These are phyloP conservation scores for Lota lota DNA, from an alignment of 2,113 vertebrate genomes.

Conservation along the genomic window DNA sequence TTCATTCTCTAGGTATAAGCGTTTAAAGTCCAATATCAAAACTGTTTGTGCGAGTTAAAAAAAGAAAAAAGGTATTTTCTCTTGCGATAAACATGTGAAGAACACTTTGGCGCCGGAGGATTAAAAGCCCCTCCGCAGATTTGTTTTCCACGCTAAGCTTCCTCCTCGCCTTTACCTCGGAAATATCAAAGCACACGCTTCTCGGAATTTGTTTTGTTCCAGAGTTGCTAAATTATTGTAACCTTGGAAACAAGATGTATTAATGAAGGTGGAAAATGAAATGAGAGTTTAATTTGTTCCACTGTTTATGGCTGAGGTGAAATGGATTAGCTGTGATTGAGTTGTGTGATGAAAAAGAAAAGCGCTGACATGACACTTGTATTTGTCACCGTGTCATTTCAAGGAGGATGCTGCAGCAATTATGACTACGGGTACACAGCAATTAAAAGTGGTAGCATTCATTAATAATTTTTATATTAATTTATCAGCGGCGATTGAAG, in stretches of 20 bases:
- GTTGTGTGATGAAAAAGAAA: slow-evolving; percentile 65
- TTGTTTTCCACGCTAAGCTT: slow-evolving; percentile 50
- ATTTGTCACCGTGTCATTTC: slow-evolving; percentile 77
- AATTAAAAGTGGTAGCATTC: slow-evolving; percentile 75
- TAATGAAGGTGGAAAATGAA: slow-evolving; percentile 74
- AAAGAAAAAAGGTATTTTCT: slow-evolving; percentile 43
- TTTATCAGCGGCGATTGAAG: slow-evolving; percentile 69
- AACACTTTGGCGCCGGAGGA: slow-evolving; percentile 47
- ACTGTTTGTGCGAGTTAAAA: slow-evolving; percentile 47
- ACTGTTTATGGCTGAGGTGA: slow-evolving; percentile 61
- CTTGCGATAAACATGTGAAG: slow-evolving; percentile 51
- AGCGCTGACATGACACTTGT: slow-evolving; percentile 73
- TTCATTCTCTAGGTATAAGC: slow-evolving; percentile 35
- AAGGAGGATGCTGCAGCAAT: slow-evolving; percentile 73
- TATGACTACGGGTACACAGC: slow-evolving; percentile 70
- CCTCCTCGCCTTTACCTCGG: slow-evolving; percentile 43
- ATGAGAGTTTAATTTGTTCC: slow-evolving; percentile 72
- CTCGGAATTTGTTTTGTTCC: slow-evolving; percentile 57
- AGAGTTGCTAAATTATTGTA: slow-evolving; percentile 65
- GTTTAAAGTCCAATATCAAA: slow-evolving; percentile 49
- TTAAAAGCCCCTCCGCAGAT: slow-evolving; percentile 51
- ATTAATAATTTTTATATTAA: slow-evolving; percentile 79
- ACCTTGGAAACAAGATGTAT: slow-evolving; percentile 70
- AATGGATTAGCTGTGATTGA: slow-evolving; percentile 76
- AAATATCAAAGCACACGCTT: slow-evolving; percentile 50